Evolutionary conservation across 2,113 vertebrate species (phyloP).

Genomic region (Ctenodactylus gundi): DNA sequence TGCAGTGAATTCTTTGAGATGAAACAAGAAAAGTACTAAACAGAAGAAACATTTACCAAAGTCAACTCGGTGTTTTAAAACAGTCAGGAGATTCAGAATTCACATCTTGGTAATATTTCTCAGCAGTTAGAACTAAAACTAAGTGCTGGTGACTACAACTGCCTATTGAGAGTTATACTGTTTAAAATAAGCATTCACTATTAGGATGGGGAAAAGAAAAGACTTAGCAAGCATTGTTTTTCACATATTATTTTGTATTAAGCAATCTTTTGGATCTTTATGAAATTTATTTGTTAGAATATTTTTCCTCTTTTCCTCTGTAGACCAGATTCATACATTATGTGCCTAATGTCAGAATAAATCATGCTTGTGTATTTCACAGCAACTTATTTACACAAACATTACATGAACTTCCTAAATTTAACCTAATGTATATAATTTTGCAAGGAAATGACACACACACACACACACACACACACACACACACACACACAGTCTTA

Average conservation of each 20-base stretch:
- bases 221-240: not conserved
- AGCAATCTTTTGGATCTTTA: not conserved
- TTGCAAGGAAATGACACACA: too few relatives aligned
- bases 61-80: not conserved
- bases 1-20: not conserved
- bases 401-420: not conserved
- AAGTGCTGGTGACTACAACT: not conserved
- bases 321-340: not conserved
- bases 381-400: too few relatives aligned
- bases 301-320: slow-evolving; percentile 16
- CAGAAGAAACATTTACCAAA: not conserved
- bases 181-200: not conserved
- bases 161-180: not conserved
- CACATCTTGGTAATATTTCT: not conserved
- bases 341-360: not conserved
- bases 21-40: not conserved
- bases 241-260: not conserved
- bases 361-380: not conserved
- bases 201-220: not conserved
- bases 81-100: not conserved
- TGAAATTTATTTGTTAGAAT: not conserved
- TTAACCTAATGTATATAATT: too few relatives aligned
- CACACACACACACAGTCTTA: too few relatives aligned
- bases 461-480: too few relatives aligned
- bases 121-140: not conserved